Evolutionary conservation across 2,113 vertebrate species (phyloP).

Genomic region (Gracilinanus agilis): DNA sequence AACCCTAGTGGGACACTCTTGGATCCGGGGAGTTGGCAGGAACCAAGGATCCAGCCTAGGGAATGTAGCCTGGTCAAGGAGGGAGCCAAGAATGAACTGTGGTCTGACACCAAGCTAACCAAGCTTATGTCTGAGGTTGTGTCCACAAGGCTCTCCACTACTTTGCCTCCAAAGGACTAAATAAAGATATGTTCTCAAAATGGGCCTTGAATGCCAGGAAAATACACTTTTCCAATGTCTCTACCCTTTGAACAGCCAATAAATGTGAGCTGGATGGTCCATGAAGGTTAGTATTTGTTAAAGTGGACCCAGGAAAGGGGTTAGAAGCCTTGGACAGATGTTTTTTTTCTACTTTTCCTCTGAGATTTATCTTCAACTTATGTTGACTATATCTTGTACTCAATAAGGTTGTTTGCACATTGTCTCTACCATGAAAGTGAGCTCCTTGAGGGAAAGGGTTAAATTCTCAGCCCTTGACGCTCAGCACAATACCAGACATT

Average conservation of each 20-base stretch:
- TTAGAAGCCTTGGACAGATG: neutral
- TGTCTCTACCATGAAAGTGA: too few species aligned
- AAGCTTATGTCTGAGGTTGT: neutral
- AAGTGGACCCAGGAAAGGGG: neutral
- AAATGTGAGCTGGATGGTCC: neutral
- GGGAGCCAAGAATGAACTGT: neutral
- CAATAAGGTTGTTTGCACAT: too few species aligned
- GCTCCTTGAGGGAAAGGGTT: too few species aligned
- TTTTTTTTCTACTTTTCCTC: neutral
- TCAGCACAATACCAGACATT: too few species aligned
- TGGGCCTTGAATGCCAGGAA: neutral
- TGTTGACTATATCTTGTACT: neutral
- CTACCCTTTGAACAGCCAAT: neutral
- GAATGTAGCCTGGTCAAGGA: neutral
- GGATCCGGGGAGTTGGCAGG: neutral
- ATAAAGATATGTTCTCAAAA: neutral
- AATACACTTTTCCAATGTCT: neutral
- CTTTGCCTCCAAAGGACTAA: neutral
- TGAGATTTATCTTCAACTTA: neutral
- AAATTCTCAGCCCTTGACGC: too few species aligned
- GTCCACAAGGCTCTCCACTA: neutral
- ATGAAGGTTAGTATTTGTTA: neutral
- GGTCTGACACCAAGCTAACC: neutral
- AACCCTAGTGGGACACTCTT: neutral
- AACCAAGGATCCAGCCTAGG: neutral